Evolutionary conservation across 2,888 invertebrate species (phyloP), one percentile per base, ranked within the genome.

Genomic region (Teinopalpus imperialis): DNA sequence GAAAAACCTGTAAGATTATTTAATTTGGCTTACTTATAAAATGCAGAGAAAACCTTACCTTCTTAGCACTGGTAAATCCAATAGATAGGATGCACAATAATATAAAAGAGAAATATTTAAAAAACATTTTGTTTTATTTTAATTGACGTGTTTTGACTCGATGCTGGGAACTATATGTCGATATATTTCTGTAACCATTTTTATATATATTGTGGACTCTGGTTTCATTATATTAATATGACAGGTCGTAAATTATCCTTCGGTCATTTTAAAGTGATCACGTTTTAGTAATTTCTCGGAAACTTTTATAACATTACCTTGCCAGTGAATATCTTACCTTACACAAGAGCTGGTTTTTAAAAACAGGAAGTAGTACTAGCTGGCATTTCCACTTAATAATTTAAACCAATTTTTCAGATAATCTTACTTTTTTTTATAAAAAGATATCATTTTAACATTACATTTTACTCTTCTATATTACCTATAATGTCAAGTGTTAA

Each of bases 31-130:
- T n/a, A n/a, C n/a, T n/a, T n/a, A n/a, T n/a, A n/a, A n/a, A n/a
- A n/a, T n/a, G n/a, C n/a, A n/a, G n/a, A n/a, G n/a, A n/a, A 7
- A 5, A 21, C 10, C n/a, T 43, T 43, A 43, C 43, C 43, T 37
- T 21, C 31, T 36, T 43, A 21, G 43, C 43, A 10, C 23, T 36
- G 8, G 24, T 30, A 12, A 24, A 31, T 16, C n/a, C 16, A 1
- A 12, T 23, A 2, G 31, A n/a, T 18, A 41, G 3, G 6, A 32
- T 13, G 12, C 41, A 41, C 5, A 41, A 16, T 16, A 41, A 32
- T 18, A 24, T 16, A 9, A 41, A 16, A 31, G 14, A 14, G 9
- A 18, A 8, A 2, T 6, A 18, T 32, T 32, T 32, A 9, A 14
- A 32, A 32, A 32, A 20, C 31, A 20, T 32, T 18, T 5, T 18